Percentiles rank a stretch among this genome's conserved stretches.
phyloP scores from a whole-genome alignment of 2,888 invertebrate genomes.

The Coremacera marginata region DNA sequence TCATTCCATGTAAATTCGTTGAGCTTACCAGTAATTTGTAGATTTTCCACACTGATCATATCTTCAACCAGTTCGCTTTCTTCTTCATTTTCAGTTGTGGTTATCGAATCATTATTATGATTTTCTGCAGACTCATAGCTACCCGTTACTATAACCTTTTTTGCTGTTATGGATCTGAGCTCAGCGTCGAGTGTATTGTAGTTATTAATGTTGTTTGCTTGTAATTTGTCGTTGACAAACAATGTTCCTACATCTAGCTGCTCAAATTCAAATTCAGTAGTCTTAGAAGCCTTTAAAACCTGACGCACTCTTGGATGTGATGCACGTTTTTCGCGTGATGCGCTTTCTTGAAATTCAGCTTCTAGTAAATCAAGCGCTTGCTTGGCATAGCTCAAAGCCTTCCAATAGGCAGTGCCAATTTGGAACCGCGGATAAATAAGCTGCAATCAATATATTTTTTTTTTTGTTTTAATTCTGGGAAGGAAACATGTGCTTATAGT shows the following conservation, averaged over 20 bases:
- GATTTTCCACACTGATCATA: conserved; percentile 65
- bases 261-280: conserved; percentile 53
- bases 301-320: background rate
- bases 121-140: conserved; percentile 42
- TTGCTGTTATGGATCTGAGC: conserved; percentile 57
- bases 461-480: too few species aligned
- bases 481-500: too few species aligned
- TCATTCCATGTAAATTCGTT: conserved; percentile 70
- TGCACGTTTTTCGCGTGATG: conserved; percentile 45
- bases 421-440: conserved; percentile 53
- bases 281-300: background rate
- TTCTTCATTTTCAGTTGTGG: conserved; percentile 18
- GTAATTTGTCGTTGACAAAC: conserved; percentile 54
- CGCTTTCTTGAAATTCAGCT: conserved; percentile 22
- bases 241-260: conserved; percentile 58
- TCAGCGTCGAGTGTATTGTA: conserved; percentile 52
- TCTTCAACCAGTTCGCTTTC: conserved; percentile 40
- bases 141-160: conserved; percentile 53
- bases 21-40: conserved; percentile 69
- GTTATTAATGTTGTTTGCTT: conserved; percentile 57
- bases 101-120: conserved; percentile 15
- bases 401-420: conserved; percentile 61
- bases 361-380: conserved; percentile 61
- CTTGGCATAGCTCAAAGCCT: conserved; percentile 58
- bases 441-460: conserved; percentile 40